Evolutionary conservation across 2,797 vertebrate species (phyloP).

Genomic region (Brachyalestes nurse): DNA sequence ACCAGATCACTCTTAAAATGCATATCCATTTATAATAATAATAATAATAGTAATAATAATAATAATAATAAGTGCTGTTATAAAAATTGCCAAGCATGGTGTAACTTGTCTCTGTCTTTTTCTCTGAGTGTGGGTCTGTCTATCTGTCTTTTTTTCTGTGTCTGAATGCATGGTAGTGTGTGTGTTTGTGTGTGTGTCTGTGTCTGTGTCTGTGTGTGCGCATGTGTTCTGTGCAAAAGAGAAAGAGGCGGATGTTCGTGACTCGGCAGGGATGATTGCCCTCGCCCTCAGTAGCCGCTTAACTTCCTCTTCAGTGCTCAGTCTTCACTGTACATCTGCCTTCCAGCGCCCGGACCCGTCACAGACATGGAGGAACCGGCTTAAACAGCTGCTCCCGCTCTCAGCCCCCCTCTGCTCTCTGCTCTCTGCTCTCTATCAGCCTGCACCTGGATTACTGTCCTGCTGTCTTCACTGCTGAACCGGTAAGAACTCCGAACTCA

Average conservation of each 20-base stretch:
- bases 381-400: background rate
- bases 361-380: constrained; percentile 4
- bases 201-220: background rate
- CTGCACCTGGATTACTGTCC: constrained; percentile 1
- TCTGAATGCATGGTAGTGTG: background rate
- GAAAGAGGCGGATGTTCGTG: constrained; percentile 2
- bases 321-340: background rate
- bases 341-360: background rate
- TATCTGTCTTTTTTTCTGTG: too few relatives aligned
- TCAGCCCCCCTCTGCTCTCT: background rate
- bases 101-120: too few relatives aligned
- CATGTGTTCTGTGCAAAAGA: background rate
- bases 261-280: background rate
- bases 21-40: too few relatives aligned
- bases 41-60: too few relatives aligned
- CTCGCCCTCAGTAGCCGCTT: background rate
- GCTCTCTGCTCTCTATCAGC: background rate
- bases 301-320: constrained; percentile 30
- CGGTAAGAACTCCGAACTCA: background rate
- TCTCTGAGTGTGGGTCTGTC: too few relatives aligned
- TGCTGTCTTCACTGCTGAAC: background rate
- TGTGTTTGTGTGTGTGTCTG: constrained; percentile 8
- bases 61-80: too few relatives aligned
- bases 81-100: too few relatives aligned
- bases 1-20: too few relatives aligned